Evolutionary conservation across 2,797 vertebrate species (phyloP).

Genomic region (Microctenopoma lineatum): DNA sequence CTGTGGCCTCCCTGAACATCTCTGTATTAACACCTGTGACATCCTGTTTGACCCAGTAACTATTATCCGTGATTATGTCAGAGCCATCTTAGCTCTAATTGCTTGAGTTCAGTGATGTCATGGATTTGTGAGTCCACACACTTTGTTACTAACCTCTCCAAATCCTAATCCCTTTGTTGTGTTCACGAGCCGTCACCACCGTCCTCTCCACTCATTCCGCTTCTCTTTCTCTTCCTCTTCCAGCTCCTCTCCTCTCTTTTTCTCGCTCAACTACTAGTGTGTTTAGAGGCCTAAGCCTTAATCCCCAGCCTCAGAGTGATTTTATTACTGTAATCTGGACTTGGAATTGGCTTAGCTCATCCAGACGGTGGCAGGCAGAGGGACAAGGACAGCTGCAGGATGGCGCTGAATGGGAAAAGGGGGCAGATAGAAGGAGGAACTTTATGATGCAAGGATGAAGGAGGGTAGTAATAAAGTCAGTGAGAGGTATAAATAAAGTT

Average conservation of each 20-base stretch:
- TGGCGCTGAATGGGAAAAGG: constrained; percentile 9
- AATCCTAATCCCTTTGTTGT: constrained; percentile 47
- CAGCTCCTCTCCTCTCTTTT: background rate
- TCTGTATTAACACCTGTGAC: background rate
- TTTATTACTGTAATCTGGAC: constrained; percentile 79
- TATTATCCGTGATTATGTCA: constrained; percentile 1
- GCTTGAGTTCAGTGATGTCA: constrained; percentile 34
- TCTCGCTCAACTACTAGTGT: constrained; percentile 47
- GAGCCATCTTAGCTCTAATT: background rate
- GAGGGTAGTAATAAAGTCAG: background rate
- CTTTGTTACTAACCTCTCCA: constrained; percentile 29
- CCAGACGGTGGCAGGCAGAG: constrained; percentile 52
- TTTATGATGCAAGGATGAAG: background rate
- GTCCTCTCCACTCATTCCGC: constrained; percentile 3
- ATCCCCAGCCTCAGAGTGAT: constrained; percentile 67
- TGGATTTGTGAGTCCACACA: constrained; percentile 11
- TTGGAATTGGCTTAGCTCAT: constrained; percentile 70
- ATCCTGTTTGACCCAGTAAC: background rate
- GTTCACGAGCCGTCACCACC: constrained; percentile 38
- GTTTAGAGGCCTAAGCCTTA: constrained; percentile 69
- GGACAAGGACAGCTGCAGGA: constrained; percentile 44
- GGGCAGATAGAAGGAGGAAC: constrained; percentile 13
- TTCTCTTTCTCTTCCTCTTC: constrained; percentile 3
- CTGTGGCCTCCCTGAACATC: no score
- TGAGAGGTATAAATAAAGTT: background rate